Percentiles rank a stretch among this genome's conserved stretches.
Conservation (phyloP, 2,888 invertebrate genomes). For the Eristalinus aeneus region DNA sequence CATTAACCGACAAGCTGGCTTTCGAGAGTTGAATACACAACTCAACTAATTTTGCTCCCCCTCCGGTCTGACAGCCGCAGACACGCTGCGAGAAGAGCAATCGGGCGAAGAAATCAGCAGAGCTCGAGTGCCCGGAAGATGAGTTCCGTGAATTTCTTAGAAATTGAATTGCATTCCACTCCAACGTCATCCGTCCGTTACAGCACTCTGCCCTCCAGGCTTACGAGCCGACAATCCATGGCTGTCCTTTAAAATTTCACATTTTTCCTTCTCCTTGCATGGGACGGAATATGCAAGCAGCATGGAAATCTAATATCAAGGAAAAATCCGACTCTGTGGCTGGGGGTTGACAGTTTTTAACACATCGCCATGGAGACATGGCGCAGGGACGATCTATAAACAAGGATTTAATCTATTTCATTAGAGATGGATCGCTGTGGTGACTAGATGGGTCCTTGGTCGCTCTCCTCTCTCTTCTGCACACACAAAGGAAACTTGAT, state of each 20-base stretch:
- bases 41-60: background rate
- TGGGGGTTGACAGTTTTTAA: background rate
- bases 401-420: constrained; percentile 45
- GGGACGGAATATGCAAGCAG: background rate
- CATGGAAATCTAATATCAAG: background rate
- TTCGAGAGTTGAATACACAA: background rate
- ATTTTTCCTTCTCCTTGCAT: background rate
- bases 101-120: background rate
- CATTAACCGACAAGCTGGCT: background rate
- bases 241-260: background rate
- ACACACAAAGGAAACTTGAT: background rate
- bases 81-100: background rate
- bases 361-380: background rate
- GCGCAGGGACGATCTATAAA: constrained; percentile 1
- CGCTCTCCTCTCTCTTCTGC: background rate
- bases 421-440: constrained; percentile 9
- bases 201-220: background rate
- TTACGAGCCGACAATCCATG: background rate
- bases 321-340: background rate
- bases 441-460: background rate
- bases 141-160: background rate
- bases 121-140: background rate
- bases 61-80: background rate
- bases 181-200: background rate
- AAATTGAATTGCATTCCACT: background rate